phyloP scores from a whole-genome alignment of 2,888 invertebrate species.

The Biston stratarius region DNA sequence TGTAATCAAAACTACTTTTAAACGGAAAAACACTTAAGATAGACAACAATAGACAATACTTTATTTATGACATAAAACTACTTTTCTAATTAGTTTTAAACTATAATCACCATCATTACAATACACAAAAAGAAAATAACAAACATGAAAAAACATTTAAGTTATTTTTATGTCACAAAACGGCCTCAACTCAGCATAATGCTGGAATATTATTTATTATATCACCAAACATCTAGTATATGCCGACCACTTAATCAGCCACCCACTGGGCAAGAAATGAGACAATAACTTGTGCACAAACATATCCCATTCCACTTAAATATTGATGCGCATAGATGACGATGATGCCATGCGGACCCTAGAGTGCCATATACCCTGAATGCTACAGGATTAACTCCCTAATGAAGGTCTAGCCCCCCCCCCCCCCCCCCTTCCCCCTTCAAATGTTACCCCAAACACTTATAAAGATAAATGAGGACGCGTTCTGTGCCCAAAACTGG shows the following conservation, averaged over 20 bases:
- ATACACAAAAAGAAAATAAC: too few species aligned
- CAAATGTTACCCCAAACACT: slow-evolving; percentile 67
- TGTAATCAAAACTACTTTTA: too few species aligned
- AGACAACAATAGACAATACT: too few species aligned
- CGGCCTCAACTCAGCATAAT: too few species aligned
- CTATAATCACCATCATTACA: too few species aligned
- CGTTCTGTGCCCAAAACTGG: slow-evolving; percentile 63
- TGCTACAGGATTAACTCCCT: slow-evolving; percentile 62
- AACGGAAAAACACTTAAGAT: too few species aligned
- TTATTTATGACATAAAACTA: too few species aligned
- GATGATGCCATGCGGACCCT: slow-evolving; percentile 40
- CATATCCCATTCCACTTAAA: slow-evolving; percentile 38
- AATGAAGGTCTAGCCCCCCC: slow-evolving; percentile 59
- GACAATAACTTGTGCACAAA: slow-evolving; percentile 38
- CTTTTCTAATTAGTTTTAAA: too few species aligned
- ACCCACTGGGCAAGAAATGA: slow-evolving; percentile 27
- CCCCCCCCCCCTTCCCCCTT: slow-evolving; percentile 39
- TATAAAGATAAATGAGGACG: slow-evolving; percentile 76
- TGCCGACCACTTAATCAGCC: not conserved
- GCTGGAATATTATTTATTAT: too few species aligned
- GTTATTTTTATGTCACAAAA: too few species aligned
- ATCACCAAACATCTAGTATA: not conserved
- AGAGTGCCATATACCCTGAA: slow-evolving; percentile 41
- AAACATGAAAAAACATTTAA: too few species aligned
- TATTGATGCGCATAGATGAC: slow-evolving; percentile 37